These are phyloP conservation scores for Spea multiplicata DNA, from an alignment of 2,113 vertebrate species.

Conservation along the genomic window DNA sequence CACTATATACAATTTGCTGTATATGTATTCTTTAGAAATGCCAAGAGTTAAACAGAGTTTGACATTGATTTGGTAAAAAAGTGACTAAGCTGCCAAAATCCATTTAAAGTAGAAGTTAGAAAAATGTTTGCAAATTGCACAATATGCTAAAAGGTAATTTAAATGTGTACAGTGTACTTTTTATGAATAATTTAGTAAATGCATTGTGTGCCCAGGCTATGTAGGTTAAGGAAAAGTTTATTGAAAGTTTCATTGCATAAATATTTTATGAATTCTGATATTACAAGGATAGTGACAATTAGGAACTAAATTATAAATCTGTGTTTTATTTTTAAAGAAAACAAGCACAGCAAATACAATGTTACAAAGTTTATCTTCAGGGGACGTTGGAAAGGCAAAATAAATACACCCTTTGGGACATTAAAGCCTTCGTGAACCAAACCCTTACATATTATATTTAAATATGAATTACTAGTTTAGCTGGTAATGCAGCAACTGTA, in stretches of 20 bases:
- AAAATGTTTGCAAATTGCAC: conserved; percentile 43
- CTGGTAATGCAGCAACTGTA: too few species aligned
- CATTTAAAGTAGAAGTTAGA: conserved; percentile 38
- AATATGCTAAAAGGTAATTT: conserved; percentile 42
- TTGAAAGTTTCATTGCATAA: conserved; percentile 34
- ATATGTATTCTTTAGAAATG: conserved; percentile 8
- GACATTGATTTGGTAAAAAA: conserved; percentile 35
- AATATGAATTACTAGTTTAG: too few species aligned
- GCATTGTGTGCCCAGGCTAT: conserved; percentile 34
- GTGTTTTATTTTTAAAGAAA: background rate
- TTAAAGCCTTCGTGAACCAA: too few species aligned
- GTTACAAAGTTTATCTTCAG: too few species aligned
- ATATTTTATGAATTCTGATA: conserved; percentile 38
- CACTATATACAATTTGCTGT: conserved; percentile 16
- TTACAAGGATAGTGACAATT: conserved; percentile 40
- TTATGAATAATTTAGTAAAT: conserved; percentile 43
- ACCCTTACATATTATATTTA: too few species aligned
- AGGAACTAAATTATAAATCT: conserved; percentile 35
- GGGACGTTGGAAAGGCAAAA: too few species aligned
- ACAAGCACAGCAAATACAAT: background rate
- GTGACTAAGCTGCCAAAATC: conserved; percentile 39
- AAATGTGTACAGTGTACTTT: conserved; percentile 44
- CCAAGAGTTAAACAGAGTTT: conserved; percentile 34
- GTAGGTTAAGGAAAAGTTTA: conserved; percentile 41
- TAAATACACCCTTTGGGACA: too few species aligned